These are phyloP conservation scores for Cephalopachus bancanus DNA, from an alignment of 2,797 vertebrate genomes.

Conservation along the genomic window DNA sequence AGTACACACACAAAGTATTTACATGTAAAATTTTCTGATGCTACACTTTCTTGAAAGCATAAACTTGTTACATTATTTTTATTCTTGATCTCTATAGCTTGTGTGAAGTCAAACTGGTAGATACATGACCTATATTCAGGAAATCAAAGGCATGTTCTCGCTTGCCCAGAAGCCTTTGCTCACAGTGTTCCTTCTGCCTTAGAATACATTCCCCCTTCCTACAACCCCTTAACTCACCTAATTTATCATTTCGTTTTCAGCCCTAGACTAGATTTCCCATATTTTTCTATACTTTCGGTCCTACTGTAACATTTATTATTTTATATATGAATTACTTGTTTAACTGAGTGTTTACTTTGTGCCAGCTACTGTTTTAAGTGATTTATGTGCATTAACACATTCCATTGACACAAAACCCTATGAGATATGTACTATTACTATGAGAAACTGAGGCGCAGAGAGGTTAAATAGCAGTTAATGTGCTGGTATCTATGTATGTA, in stretches of 20 bases:
- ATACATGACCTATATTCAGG: background rate
- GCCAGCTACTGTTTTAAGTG: conserved; percentile 32
- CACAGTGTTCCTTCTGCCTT: background rate
- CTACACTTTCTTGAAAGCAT: conserved; percentile 32
- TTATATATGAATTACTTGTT: background rate
- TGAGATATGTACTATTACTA: background rate
- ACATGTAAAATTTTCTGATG: conserved; percentile 42
- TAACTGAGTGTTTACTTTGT: conserved; percentile 8
- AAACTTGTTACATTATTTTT: background rate
- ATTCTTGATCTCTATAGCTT: background rate
- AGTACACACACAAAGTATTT: conserved; percentile 18
- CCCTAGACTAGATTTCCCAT: background rate
- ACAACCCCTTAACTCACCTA: background rate
- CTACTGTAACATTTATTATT: background rate
- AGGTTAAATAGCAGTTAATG: background rate
- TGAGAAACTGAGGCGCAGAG: background rate
- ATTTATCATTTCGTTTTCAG: background rate
- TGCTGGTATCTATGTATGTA: background rate
- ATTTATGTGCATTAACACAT: background rate
- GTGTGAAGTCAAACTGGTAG: background rate
- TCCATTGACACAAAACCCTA: conserved; percentile 25
- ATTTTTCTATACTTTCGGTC: background rate
- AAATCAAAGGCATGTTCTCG: conserved; percentile 36
- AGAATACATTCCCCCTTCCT: background rate
- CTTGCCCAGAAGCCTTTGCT: conserved; percentile 8